Base-by-base conservation (phyloP, 2,888 invertebrate genomes). In the Scaptomyza polygonia region DNA sequence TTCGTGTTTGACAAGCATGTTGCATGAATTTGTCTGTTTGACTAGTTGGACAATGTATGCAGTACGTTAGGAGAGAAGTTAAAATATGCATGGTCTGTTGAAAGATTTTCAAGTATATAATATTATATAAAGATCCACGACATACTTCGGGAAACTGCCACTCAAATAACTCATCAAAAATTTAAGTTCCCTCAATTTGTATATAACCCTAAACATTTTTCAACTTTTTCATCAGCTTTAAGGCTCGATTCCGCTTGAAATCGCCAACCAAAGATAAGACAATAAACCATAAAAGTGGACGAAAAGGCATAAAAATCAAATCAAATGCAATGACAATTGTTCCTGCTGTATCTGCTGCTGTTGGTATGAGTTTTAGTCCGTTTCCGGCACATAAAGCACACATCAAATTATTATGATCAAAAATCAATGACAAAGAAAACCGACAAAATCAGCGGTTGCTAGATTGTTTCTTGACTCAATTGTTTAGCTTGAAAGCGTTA, bases 391-490 rank as follows among this genome's bases (percentile, higher is more conserved):
- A 82, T 85, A 82, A 82, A 82, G 70, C 81, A 72, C 81, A 72
- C 67, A 77, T 70, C 77, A 68, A 82, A 85, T 85, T 82, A 85
- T 85, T 82, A 82, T 77, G 82, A 85, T 85, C 82, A 79, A 77
- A 79, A 82, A 75, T 82, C 81, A 85, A 82, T 85, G 81, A 66
- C 67, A 75, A 82, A 82, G 81, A 82, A 81, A 82, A 82, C 82
- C 68, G 85, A 82, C 86, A 82, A 75, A 77, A 82, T 82, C 81
- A 85, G 81, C 81, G 85, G 47, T 44, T 66, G 55, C 29, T 36
- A 27, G 14, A 36, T 34, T 49, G n/a, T 5, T n/a, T 12, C 21
- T 49, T 11, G 7, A 32, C 32, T 34, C 79, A 59, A 66, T 77
- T 69, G 79, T 68, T 61, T 27, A 56, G 53, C 30, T 18, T 48